Evolutionary conservation across 1,140 invertebrate species (phyloP), one percentile per base, ranked within the genome.

Genomic region (Lanistes nyassanus): DNA sequence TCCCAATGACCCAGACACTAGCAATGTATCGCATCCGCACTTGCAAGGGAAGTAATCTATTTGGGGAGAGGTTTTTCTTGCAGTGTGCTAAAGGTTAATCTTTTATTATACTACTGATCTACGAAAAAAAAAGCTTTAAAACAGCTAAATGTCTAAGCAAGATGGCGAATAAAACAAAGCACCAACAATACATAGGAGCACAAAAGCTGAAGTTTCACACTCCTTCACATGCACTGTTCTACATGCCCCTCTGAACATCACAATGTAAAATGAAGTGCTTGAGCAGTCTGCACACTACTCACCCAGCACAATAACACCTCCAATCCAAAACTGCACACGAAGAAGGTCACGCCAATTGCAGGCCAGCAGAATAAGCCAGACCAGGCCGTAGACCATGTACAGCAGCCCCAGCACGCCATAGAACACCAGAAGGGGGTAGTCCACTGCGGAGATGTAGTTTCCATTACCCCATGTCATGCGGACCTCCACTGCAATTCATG

Each of bases 321-420:
- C 95, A 85, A 98, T 97, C 96, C 96, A 98, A 90, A 97, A 97
- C 90, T 98, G 97, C 42, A 98, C 95, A 65, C 96, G 90, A n/a
- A 98, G 89, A 6, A 98, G 89, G 87, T 98, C 96, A 76, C 94
- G 90, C 96, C 96, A 98, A 87, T 96, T 94, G 77, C 94, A 90
- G 77, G 93, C 94, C 29, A 94, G 95, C n/a, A 96, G 91, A 11
- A 93, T 85, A 53, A 97, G 90, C 97, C 97, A 98, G 51, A 92
- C 91, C 7, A 95, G 81, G n/a, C 95, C 95, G 84, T 94, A 92
- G 60, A 94, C 87, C 1, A 96, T 92, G 89, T 98, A 98, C 23
- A 96, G 91, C 11, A 94, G 90, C 84, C 95, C 97, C 95, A 98
- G 96, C 19, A 93, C 91, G n/a, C 93, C 94, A 88, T 96, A 98